phyloP scores from a whole-genome alignment of 2,113 vertebrate species.

The Paraplagusia blochii region DNA sequence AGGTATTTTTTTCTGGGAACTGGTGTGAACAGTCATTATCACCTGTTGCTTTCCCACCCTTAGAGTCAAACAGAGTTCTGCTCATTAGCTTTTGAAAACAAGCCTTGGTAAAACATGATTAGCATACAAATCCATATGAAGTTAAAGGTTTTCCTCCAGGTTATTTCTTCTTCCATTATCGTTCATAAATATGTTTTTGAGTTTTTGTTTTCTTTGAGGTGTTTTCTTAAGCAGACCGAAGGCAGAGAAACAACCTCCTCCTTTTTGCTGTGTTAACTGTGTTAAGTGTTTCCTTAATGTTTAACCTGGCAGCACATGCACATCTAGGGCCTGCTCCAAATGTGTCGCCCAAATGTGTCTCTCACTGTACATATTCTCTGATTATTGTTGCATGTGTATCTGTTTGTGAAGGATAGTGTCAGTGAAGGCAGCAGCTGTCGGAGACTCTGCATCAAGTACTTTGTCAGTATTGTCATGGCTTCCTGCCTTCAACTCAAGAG shows the following conservation, averaged over 20 bases:
- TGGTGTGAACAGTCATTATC: slow-evolving; percentile 20
- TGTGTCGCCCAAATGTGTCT: background rate
- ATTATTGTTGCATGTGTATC: background rate
- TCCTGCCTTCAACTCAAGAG: slow-evolving; percentile 62
- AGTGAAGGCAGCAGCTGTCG: slow-evolving; percentile 22
- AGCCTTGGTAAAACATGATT: slow-evolving; percentile 2
- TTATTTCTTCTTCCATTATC: slow-evolving; percentile 24
- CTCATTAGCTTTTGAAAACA: background rate
- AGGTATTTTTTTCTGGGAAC: background rate
- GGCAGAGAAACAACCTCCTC: slow-evolving; percentile 22
- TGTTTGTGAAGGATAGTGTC: slow-evolving; percentile 2
- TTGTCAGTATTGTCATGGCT: slow-evolving; percentile 63
- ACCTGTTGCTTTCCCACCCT: slow-evolving; percentile 25
- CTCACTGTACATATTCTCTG: background rate
- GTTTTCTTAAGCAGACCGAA: slow-evolving; percentile 33
- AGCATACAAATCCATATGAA: background rate
- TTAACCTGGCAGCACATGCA: slow-evolving; percentile 19
- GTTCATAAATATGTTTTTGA: slow-evolving; percentile 40
- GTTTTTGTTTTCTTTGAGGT: slow-evolving; percentile 35
- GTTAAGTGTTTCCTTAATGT: slow-evolving; percentile 36
- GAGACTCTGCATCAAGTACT: slow-evolving; percentile 36
- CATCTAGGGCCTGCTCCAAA: background rate
- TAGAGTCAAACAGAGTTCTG: slow-evolving; percentile 1
- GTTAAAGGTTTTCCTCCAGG: slow-evolving; percentile 5
- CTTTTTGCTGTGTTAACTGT: slow-evolving; percentile 33